Percentiles rank a stretch among this genome's conserved stretches.
Evolutionary conservation across 2,113 vertebrate species (phyloP).

Genomic region (Tangachromis dhanisi): DNA sequence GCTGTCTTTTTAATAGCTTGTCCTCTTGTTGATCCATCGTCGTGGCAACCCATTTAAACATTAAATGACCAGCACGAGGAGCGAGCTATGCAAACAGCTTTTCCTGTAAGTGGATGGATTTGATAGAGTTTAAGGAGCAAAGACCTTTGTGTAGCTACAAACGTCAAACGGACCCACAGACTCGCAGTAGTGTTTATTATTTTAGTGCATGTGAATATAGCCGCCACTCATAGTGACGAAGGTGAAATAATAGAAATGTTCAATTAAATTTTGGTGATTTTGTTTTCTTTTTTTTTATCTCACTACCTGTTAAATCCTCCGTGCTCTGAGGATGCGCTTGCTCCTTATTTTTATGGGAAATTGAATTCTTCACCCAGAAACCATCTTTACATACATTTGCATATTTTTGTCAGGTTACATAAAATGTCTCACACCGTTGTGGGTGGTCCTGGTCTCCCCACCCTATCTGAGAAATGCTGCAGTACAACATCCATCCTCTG

Average conservation of each 20-base stretch:
- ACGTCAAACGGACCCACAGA: background rate
- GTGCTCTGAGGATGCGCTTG: background rate
- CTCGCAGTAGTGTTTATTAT: background rate
- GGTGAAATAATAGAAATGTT: slow-evolving; percentile 2
- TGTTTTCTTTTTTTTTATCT: background rate
- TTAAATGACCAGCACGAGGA: slow-evolving; percentile 28
- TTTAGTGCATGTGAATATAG: background rate
- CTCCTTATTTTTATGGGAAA: slow-evolving; percentile 5
- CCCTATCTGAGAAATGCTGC: background rate
- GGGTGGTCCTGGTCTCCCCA: background rate
- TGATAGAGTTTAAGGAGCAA: slow-evolving; percentile 10
- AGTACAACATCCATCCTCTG: background rate
- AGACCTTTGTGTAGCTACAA: background rate
- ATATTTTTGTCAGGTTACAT: slow-evolving; percentile 34
- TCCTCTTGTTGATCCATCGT: slow-evolving; percentile 37
- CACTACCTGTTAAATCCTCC: background rate
- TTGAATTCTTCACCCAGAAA: slow-evolving; percentile 27
- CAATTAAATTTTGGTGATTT: background rate
- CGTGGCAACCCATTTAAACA: slow-evolving; percentile 38
- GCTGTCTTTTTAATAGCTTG: slow-evolving; percentile 20
- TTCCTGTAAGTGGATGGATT: slow-evolving; percentile 6
- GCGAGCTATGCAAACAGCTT: slow-evolving; percentile 12
- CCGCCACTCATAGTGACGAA: background rate
- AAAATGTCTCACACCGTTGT: background rate
- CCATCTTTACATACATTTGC: slow-evolving; percentile 23